Base-by-base conservation (phyloP, 2,113 vertebrate species). In the Cebidichthys violaceus region DNA sequence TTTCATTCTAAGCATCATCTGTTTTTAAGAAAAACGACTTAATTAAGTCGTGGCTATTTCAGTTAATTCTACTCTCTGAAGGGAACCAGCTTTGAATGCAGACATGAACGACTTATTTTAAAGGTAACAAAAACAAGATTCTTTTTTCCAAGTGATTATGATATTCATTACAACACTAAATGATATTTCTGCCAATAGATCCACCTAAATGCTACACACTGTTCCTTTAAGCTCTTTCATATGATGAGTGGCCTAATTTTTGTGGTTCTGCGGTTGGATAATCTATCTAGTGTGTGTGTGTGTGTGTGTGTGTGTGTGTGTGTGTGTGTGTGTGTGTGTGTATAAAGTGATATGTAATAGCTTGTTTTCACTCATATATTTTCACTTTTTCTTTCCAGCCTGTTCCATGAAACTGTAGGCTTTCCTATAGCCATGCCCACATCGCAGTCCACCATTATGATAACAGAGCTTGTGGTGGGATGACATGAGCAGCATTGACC, bases 401-500 rank as follows among this genome's bases (percentile, higher is more conserved):
- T 41, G 52, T 74, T 47, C 11, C 1, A 61, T 55, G 59, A 52
- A 60, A 67, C 9, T 4, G 4, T 18, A 85, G 41, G 24, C 47
- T 41, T 6, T 43, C 10, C 41, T 50, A 18, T 22, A 37, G 3
- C n/a, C 64, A 59, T 50, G 29, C n/a, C 45, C 33, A 37, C 20
- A 64, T 60, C 9, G 6, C 45, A 54, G 8, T 18, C n/a, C 47
- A 6, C 50, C 37, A 14, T 31, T 39, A 52, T 55, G 71, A 78
- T 60, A 73, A 77, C 75, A 82, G 22, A 22, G 57, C 59, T 15
- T 47, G 61, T 75, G 54, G 2, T 24, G 35, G 52, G 84, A 84
- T 39, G 4, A 22, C 57, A 86, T 57, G 59, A 27, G 79, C 74
- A 41, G 47, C 41, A 73, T 54, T 83, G 79, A 89, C 77, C 77